Evolutionary conservation across 2,113 vertebrate genomes (phyloP), one percentile per base, ranked within the genome.

Genomic region (Sylvilagus bachmani): DNA sequence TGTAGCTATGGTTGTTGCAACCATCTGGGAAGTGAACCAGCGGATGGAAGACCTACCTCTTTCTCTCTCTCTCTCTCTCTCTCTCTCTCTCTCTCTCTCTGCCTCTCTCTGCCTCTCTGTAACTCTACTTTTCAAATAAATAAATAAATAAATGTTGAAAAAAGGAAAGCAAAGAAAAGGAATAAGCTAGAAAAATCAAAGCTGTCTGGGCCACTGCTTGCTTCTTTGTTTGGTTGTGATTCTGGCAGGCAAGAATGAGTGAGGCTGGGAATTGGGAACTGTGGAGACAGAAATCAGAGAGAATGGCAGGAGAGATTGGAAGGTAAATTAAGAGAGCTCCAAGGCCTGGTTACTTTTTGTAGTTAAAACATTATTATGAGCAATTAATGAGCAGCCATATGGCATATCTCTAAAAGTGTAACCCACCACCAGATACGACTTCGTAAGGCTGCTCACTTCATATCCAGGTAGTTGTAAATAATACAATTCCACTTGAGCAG

Each of bases 351-450:
- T 89, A 51, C 38, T 86, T 75, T 95, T 94, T 96, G 84, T 86
- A 97, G 64, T 91, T 91, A 95, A 93, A 80, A 81, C 38, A 78
- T 86, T 80, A 19, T 96, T 92, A 95, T 64, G 70, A 96, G 79
- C 93, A 88, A 94, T 93, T 97, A 95, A 96, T 92, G 94, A 91
- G 53, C 36, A 89, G 79, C 94, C 94, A 97, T 92, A 89, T 97
- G 96, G 95, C 64, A 86, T 6, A 7, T 89, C 66, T 83, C 78
- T 70, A 67, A 71, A 94, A 83, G 51, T 89, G 61, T 84, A 86
- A 81, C 75, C 8, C 38, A 24, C 71, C 62, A 71, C 66, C 92
- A 36, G n/a, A 25, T 84, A 67, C 86, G 92, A 70, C 75, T 96
- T 49, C 71, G 53, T 24, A 77, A 93, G 29, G 3, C 70, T 27